Evolutionary conservation across 1,140 invertebrate species (phyloP).

Genomic region (Galendromus occidentalis): DNA sequence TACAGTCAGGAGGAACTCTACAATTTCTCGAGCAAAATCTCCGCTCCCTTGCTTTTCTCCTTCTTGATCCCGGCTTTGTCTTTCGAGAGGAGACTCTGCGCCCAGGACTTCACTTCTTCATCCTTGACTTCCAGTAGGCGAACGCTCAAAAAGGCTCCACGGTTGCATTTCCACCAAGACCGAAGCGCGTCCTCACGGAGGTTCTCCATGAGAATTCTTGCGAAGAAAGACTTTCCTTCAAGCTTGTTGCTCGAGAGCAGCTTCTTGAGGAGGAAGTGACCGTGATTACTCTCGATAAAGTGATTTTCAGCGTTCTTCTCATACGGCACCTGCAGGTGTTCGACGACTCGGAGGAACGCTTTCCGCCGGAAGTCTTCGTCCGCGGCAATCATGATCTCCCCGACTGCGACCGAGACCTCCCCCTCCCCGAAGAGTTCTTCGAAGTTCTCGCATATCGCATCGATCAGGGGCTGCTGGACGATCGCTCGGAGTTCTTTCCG

Average conservation of each 20-base stretch:
- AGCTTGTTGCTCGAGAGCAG: slow-evolving; percentile 43
- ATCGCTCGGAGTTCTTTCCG: slow-evolving; percentile 48
- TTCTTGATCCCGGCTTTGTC: neutral
- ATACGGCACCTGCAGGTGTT: slow-evolving; percentile 13
- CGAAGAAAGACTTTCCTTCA: slow-evolving; percentile 29
- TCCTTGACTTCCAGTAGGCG: slow-evolving; percentile 20
- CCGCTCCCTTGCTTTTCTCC: neutral
- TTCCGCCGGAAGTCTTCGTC: slow-evolving; percentile 2
- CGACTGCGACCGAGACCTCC: slow-evolving; percentile 19
- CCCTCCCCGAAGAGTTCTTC: slow-evolving; percentile 37
- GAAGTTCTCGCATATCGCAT: slow-evolving; percentile 39
- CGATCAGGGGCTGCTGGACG: slow-evolving; percentile 40
- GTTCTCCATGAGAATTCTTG: slow-evolving; percentile 27
- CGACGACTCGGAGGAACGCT: slow-evolving; percentile 6
- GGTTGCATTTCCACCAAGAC: slow-evolving; percentile 36
- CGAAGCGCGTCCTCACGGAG: slow-evolving; percentile 29
- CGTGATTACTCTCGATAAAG: slow-evolving; percentile 53
- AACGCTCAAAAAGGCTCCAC: slow-evolving; percentile 40
- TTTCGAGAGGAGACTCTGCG: neutral
- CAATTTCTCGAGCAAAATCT: neutral
- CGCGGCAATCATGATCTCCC: slow-evolving; percentile 15
- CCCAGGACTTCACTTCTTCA: neutral
- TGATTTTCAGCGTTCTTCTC: slow-evolving; percentile 28
- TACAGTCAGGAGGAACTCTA: neutral
- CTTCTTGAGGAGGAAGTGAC: slow-evolving; percentile 60